Base-by-base conservation (phyloP, 2,888 invertebrate genomes). In the Ceriagrion tenellum region DNA sequence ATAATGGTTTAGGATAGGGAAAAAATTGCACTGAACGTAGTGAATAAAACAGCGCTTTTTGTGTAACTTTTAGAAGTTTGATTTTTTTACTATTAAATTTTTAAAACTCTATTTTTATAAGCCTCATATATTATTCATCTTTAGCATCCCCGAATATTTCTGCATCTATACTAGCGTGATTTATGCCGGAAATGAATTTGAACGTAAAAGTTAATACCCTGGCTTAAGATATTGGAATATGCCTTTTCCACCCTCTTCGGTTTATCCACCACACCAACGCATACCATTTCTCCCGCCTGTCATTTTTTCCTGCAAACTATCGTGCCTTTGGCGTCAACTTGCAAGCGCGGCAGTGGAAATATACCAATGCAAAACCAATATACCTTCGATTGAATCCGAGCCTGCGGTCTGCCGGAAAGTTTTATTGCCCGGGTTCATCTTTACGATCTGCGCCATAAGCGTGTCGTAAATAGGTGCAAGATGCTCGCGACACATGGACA, bases 391-490 rank as follows among this genome's bases (percentile, higher is more conserved):
- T 47, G 13, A 26, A 89, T 35, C 26, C 26, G 55, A 0, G 55
- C 4, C n/a, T 13, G 89, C 23, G 2, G 55, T 20, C n/a, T 13
- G 89, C 23, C 2, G 55, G 55, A 89, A 55, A 20, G n/a, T 55
- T 89, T 89, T 35, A 89, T 55, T 55, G 89, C 55, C 26, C 26
- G 20, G 13, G 2, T 20, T 89, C n/a, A 55, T 89, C 55, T 26
- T 89, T 89, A 89, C 89, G 89, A 89, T 89, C 55, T 0, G 4
- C 89, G 47, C 47, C 8, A 8, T 47, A 47, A 3, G 35, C 4
- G n/a, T 89, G n/a, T 55, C n/a, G 89, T 47, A 89, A 89, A 89
- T 89, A 16, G 89, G 89, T 26, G 12, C 26, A 23, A 40, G 89
- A 26, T 26, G n/a, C 89, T n/a, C 26, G 13, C 2, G 20, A 47